A percentile compares a stretch with the other conserved stretches of the same genome.
phyloP scores from a whole-genome alignment of 2,113 vertebrate species.

The Eolophus roseicapilla region DNA sequence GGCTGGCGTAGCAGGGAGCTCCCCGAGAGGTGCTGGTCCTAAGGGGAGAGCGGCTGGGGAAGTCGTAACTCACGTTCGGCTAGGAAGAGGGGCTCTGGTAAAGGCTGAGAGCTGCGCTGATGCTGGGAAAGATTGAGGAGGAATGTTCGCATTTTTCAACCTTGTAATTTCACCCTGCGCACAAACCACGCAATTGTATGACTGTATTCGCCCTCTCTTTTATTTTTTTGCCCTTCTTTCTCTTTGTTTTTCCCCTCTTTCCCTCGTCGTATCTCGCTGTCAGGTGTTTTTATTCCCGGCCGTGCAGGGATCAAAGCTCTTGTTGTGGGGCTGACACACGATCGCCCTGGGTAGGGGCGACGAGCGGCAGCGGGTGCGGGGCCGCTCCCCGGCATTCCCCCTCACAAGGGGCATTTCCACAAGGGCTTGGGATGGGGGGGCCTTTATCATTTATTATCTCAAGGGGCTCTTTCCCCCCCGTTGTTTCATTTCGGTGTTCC shows the following conservation, averaged over 20 bases:
- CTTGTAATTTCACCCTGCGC: background rate
- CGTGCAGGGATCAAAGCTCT: conserved; percentile 55
- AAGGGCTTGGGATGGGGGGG: background rate
- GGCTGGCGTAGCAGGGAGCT: background rate
- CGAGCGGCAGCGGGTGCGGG: background rate
- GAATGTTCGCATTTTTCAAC: conserved; percentile 16
- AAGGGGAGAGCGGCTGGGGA: background rate
- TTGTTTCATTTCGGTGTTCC: conserved; percentile 33
- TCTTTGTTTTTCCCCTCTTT: background rate
- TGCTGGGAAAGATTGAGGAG: conserved; percentile 25
- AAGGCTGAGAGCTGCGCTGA: conserved; percentile 32
- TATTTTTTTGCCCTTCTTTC: background rate
- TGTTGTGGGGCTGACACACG: conserved; percentile 59
- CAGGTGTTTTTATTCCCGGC: conserved; percentile 52
- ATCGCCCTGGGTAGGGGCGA: conserved; percentile 43
- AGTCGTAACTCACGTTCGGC: conserved; percentile 21
- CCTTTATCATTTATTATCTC: background rate
- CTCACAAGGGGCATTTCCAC: background rate
- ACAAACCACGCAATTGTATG: conserved; percentile 13
- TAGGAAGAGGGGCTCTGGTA: background rate
- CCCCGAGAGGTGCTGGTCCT: background rate
- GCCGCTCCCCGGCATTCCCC: background rate
- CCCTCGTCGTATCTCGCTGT: conserved; percentile 36
- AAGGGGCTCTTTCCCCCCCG: background rate
- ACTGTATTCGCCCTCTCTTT: background rate